Evolutionary conservation across 2,113 vertebrate species (phyloP).

Genomic region (Prolemur simus): DNA sequence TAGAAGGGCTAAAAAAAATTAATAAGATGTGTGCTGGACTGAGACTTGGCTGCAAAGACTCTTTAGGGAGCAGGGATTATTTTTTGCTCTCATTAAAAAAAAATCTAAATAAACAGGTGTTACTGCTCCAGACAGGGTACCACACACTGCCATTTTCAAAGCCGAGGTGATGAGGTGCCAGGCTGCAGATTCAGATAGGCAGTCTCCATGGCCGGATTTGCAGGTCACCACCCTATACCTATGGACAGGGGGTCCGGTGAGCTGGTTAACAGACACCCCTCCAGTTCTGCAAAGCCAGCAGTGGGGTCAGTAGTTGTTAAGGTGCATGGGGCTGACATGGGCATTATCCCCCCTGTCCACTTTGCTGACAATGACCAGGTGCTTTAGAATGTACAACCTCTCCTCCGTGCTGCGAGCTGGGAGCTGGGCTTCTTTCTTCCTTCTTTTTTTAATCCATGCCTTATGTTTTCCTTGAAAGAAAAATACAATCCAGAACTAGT

Average conservation of each 20-base stretch:
- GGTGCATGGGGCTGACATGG: neutral
- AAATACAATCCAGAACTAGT: neutral
- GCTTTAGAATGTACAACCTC: neutral
- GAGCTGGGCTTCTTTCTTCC: neutral
- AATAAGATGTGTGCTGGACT: slow-evolving; percentile 39
- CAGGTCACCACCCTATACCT: neutral
- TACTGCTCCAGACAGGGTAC: neutral
- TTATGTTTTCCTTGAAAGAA: slow-evolving; percentile 45
- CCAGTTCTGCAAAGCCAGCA: neutral
- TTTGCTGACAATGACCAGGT: neutral
- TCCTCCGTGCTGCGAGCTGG: neutral
- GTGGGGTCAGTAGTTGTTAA: neutral
- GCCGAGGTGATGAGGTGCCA: neutral
- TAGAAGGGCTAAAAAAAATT: slow-evolving; percentile 74
- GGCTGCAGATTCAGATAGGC: neutral
- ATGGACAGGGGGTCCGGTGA: neutral
- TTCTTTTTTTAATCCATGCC: neutral
- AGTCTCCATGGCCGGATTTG: neutral
- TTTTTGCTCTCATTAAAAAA: slow-evolving; percentile 49
- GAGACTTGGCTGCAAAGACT: slow-evolving; percentile 69
- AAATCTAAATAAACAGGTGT: slow-evolving; percentile 59
- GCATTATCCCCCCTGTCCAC: neutral
- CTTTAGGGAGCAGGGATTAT: slow-evolving; percentile 32
- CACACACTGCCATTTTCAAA: neutral
- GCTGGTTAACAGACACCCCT: neutral